These are phyloP conservation scores for Polietes domitor DNA, from an alignment of 2,888 invertebrate genomes.

Conservation along the genomic window DNA sequence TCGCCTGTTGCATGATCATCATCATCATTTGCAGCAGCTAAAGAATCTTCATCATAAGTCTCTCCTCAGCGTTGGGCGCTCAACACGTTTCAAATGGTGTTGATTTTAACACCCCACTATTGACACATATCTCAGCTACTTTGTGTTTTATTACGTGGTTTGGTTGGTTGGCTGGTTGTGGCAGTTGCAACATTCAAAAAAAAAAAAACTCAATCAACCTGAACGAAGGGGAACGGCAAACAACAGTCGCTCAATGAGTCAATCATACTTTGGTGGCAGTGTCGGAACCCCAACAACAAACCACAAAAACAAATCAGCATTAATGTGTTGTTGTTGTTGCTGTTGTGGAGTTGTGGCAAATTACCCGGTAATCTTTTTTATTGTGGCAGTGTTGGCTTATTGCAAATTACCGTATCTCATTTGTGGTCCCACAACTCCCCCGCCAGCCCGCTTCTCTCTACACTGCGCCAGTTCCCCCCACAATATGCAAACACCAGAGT, in stretches of 20 bases:
- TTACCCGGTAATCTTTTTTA: slow-evolving; percentile 53
- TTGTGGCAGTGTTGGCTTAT: slow-evolving; percentile 42
- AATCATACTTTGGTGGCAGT: slow-evolving; percentile 46
- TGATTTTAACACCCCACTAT: slow-evolving; percentile 68
- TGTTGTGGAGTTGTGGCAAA: slow-evolving; percentile 58
- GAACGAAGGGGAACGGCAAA: background rate
- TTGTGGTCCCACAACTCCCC: slow-evolving; percentile 12
- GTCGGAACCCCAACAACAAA: background rate
- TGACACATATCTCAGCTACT: slow-evolving; percentile 66
- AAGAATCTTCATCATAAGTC: slow-evolving; percentile 47
- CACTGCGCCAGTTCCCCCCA: background rate
- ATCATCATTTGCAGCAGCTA: background rate
- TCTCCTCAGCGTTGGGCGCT: slow-evolving; percentile 54
- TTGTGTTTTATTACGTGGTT: slow-evolving; percentile 34
- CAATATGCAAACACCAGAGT: slow-evolving; percentile 44
- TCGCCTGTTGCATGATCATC: no score
- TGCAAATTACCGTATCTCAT: slow-evolving; percentile 32
- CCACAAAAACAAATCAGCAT: slow-evolving; percentile 65
- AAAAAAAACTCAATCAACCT: slow-evolving; percentile 18
- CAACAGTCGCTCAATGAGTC: slow-evolving; percentile 8
- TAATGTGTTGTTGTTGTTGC: slow-evolving; percentile 38
- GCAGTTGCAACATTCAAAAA: slow-evolving; percentile 4
- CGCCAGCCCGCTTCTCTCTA: background rate
- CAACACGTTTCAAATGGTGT: slow-evolving; percentile 68
- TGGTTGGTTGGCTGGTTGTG: background rate